Conservation (phyloP, 2,113 vertebrate species). For the Upupa epops region DNA sequence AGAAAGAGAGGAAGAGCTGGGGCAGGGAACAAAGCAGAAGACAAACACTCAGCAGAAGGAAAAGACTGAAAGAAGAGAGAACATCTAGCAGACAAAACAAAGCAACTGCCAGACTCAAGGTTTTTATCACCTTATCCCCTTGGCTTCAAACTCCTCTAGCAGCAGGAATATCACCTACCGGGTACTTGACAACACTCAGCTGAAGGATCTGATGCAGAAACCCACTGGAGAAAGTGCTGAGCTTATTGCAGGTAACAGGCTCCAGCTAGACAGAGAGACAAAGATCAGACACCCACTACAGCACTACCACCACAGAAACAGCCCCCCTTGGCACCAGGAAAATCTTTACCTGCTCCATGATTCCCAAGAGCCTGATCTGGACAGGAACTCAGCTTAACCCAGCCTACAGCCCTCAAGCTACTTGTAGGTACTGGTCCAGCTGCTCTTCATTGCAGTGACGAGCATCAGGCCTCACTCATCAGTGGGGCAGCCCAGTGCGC, state of each 20-base stretch:
- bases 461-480: background rate
- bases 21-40: background rate
- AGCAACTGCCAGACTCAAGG: background rate
- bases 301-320: background rate
- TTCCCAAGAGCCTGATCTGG: rapidly evolving
- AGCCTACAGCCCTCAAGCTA: rapidly evolving
- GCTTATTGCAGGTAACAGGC: rapidly evolving
- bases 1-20: rapidly evolving
- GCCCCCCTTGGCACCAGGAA: rapidly evolving
- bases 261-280: background rate
- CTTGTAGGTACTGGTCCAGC: background rate
- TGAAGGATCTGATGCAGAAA: background rate
- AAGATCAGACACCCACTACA: background rate
- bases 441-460: background rate
- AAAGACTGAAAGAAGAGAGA: background rate
- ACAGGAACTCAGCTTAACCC: rapidly evolving
- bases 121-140: background rate
- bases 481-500: background rate
- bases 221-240: background rate
- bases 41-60: rapidly evolving
- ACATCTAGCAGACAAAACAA: rapidly evolving
- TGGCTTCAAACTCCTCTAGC: background rate
- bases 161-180: background rate
- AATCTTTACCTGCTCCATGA: background rate
- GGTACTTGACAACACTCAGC: background rate